phyloP scores from a whole-genome alignment of 2,113 vertebrate genomes.

The Clupea harengus region DNA sequence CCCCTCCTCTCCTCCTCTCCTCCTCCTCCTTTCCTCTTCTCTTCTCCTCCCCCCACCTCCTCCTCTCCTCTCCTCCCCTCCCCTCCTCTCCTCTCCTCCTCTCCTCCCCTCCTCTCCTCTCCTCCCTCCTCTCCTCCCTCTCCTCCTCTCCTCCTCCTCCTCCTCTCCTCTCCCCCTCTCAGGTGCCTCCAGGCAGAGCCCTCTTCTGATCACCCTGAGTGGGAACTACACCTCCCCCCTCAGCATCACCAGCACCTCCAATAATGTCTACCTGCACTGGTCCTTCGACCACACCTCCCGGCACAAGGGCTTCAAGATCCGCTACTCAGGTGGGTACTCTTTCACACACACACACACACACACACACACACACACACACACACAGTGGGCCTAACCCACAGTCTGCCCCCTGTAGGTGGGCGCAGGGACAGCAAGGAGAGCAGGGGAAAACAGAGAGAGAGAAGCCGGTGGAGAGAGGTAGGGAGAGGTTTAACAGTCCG shows the following conservation, averaged over 20 bases:
- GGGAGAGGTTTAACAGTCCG: no score
- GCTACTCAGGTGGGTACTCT: constrained; percentile 83
- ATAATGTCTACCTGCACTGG: constrained; percentile 92
- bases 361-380: constrained; percentile 10
- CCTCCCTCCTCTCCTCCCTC: not conserved
- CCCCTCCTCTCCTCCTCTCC: no score
- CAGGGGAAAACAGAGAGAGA: no score
- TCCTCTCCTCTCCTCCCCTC: no score
- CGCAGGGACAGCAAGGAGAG: no score
- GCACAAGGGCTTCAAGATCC: constrained; percentile 94
- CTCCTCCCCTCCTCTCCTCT: not conserved
- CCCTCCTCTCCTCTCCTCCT: no score
- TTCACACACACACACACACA: constrained; percentile 1
- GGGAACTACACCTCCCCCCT: constrained; percentile 93
- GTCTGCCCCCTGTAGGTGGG: no score
- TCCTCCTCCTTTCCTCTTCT: no score
- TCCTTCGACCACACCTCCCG: constrained; percentile 93
- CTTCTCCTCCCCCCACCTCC: no score
- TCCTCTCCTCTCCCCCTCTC: not conserved
- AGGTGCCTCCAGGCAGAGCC: constrained; percentile 93
- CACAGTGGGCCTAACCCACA: not conserved
- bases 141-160: not conserved
- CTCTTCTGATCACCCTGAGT: constrained; percentile 88
- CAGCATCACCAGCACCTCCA: constrained; percentile 86
- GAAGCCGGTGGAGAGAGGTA: no score